phyloP scores from a whole-genome alignment of 1,140 invertebrate genomes.

The Brachionus plicatilis region DNA sequence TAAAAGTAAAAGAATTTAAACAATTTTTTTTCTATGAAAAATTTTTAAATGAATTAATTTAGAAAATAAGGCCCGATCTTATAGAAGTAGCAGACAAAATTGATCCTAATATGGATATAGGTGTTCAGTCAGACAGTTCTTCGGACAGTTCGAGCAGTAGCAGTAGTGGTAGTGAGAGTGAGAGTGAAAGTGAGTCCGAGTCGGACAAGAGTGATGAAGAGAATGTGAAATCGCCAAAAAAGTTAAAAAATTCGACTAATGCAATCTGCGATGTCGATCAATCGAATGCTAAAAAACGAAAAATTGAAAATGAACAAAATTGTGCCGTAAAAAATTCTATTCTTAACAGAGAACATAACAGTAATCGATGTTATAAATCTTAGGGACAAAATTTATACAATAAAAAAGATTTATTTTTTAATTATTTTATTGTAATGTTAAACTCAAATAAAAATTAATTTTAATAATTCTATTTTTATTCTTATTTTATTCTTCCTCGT shows the following conservation, averaged over 20 bases:
- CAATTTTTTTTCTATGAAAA: background rate
- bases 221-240: background rate
- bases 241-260: background rate
- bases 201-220: background rate
- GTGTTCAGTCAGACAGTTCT: conserved; percentile 86
- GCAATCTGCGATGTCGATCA: background rate
- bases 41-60: conserved; percentile 45
- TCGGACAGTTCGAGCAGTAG: conserved; percentile 82
- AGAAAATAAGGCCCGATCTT: conserved; percentile 70
- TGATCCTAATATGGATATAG: conserved; percentile 76
- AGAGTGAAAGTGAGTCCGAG: conserved; percentile 43
- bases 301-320: conserved; percentile 14
- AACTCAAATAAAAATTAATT: background rate
- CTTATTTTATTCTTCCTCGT: background rate
- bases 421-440: background rate
- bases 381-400: background rate
- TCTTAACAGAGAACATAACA: background rate
- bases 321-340: conserved; percentile 26
- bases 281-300: background rate
- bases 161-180: conserved; percentile 57
- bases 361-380: background rate
- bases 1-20: conserved; percentile 54
- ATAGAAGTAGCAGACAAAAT: conserved; percentile 75
- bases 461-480: background rate
- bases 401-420: no score